Evolutionary conservation across 2,113 vertebrate genomes (phyloP), one percentile per base, ranked within the genome.

Genomic region (Oreochromis niloticus): DNA sequence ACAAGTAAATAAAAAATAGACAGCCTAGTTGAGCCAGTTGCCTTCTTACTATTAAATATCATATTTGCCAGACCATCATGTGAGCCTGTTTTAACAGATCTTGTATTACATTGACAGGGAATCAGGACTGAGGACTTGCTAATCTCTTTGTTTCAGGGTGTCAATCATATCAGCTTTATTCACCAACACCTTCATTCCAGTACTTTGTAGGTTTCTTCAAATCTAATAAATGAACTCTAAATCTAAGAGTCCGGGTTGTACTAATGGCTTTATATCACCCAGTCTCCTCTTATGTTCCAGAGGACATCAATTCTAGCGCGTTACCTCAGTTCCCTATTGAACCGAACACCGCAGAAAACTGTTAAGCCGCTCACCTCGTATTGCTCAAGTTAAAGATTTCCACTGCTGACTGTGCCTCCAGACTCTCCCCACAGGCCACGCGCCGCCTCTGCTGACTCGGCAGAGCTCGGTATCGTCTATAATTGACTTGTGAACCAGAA

Each of bases 401-500:
- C 87, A 80, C 80, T 56, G 84, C 85, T 93, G 86, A 84, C 85
- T 91, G 90, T 94, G 95, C 93, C 94, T 95, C 88, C 68, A 81
- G 90, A 91, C 90, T 92, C 52, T 52, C 48, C 27, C 16, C 0
- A 50, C 46, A 2, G 17, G 43, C 68, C 14, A 17, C 5, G 14
- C 46, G 88, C 93, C 92, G 84, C 93, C 13, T 93, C 57, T 48
- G 66, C 86, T 83, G 91, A 91, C 86, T 66, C 52, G 3, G 27
- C 52, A 12, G 82, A 85, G 17, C 84, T 78, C 24, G 52, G 82
- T 4, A 34, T 78, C 2, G 9, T 85, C 80, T 87, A 79, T 78
- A 56, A 75, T 88, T 84, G 61, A 91, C 79, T 78, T 73, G 59
- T 83, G 30, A 84, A 82, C 75, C 63, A 16, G 78, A 36, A 24